Conservation (phyloP, 2,888 invertebrate species). For the Lapara coniferarum region DNA sequence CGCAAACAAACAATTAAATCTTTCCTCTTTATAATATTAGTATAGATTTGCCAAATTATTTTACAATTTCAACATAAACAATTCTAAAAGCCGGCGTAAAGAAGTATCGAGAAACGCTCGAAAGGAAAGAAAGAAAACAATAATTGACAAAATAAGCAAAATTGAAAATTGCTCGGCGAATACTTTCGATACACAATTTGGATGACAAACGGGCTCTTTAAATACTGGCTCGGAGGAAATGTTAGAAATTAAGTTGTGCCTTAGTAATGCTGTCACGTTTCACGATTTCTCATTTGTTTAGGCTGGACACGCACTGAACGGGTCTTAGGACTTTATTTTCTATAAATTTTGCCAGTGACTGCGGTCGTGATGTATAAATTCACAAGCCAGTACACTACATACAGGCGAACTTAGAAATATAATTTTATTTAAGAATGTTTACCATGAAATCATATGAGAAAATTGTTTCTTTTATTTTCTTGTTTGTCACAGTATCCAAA, state of each 20-base stretch:
- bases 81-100: slow-evolving; percentile 1
- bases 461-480: background rate
- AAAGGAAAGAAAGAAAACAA: slow-evolving; percentile 24
- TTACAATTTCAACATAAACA: background rate
- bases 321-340: background rate
- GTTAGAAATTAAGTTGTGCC: slow-evolving; percentile 55
- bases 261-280: slow-evolving; percentile 56
- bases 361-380: too few species aligned
- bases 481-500: slow-evolving; percentile 28
- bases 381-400: too few species aligned
- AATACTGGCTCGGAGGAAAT: slow-evolving; percentile 49
- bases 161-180: slow-evolving; percentile 37
- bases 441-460: too few species aligned
- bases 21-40: too few species aligned
- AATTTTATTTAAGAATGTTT: too few species aligned
- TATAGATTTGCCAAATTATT: background rate
- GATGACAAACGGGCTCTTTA: slow-evolving; percentile 51
- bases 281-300: slow-evolving; percentile 36
- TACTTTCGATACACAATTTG: slow-evolving; percentile 47
- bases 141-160: slow-evolving; percentile 50
- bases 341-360: too few species aligned
- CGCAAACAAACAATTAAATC: too few species aligned
- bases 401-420: too few species aligned
- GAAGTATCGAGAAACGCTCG: background rate
- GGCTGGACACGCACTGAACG: slow-evolving; percentile 31